Evolutionary conservation across 2,888 invertebrate genomes (phyloP), one percentile per base, ranked within the genome.

Genomic region (Sipha maydis): DNA sequence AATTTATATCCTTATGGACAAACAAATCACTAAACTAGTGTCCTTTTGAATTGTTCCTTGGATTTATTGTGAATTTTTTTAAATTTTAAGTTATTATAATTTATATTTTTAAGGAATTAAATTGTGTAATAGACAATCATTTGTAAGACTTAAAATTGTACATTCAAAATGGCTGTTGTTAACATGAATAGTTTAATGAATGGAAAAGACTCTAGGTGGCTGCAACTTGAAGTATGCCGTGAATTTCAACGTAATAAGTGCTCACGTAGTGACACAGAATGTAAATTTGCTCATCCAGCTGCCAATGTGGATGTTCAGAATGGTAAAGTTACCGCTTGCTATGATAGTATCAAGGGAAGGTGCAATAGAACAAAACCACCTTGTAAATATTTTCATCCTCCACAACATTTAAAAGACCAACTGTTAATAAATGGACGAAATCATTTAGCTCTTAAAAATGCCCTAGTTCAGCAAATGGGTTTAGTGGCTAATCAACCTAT

Each of bases 281-380:
- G 99, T 95, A 99, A 99, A 95, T 99, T 99, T 93, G 99, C 99
- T 91, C 99, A 99, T 95, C 99, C 99, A 90, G 99, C 99, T 91
- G 96, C 98, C 92, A 99, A 99, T 93, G 99, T 99, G 92, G 99
- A 99, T 94, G 98, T 99, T 92, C 99, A 99, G 94, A 99, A 99
- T 93, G 99, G 99, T 93, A 95, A 99, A 92, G 99, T 99, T 92
- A 99, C 99, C 92, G 99, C 99, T 92, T 99, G 99, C 95, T 99
- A 99, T 95, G 99, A 99, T 94, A 99, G 98, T 94, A 99, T 99
- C 94, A 99, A 99, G 99, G 99, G 99, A 92, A 98, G 99, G 94
- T 99, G 99, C 95, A 99, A 99, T 93, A 96, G 99, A 92, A 99
- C 99, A 93, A 99, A 99, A 93, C 99, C 99, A 90, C 99, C 99